A percentile compares a stretch with the other conserved stretches of the same genome.
Conservation (phyloP, 2,888 invertebrate genomes). For the Empis livida region DNA sequence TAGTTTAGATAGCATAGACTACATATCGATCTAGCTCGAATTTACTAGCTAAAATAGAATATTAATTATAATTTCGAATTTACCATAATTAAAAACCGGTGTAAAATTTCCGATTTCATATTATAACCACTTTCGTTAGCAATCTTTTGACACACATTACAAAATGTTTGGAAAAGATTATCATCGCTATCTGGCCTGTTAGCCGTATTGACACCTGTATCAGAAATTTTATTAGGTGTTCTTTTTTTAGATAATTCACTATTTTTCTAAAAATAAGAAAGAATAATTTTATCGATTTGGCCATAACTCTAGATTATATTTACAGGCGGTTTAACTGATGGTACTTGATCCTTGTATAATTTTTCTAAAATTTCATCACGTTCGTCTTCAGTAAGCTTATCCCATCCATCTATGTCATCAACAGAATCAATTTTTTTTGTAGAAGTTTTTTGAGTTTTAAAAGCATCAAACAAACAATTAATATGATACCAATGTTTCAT, state of each 20-base stretch:
- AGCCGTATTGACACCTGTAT: constrained; percentile 3
- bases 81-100: constrained; percentile 48
- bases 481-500: constrained; percentile 82
- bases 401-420: constrained; percentile 70
- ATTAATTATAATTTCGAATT: too few relatives aligned
- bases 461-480: constrained; percentile 64
- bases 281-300: neutral
- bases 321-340: too few relatives aligned
- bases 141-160: constrained; percentile 62
- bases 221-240: neutral
- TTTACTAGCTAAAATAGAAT: too few relatives aligned
- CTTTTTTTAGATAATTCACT: neutral
- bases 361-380: constrained; percentile 43
- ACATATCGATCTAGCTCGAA: too few relatives aligned
- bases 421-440: constrained; percentile 70
- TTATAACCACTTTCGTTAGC: constrained; percentile 65
- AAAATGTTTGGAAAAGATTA: constrained; percentile 63
- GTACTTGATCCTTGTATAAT: constrained; percentile 1
- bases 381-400: constrained; percentile 50
- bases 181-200: constrained; percentile 39
- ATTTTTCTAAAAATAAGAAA: constrained; percentile 1
- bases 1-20: too few relatives aligned
- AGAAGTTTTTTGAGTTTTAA: constrained; percentile 63
- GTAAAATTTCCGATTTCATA: constrained; percentile 63
- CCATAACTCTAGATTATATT: too few relatives aligned